These are phyloP conservation scores for Luperina testacea DNA, from an alignment of 2,888 invertebrate species.

Conservation along the genomic window DNA sequence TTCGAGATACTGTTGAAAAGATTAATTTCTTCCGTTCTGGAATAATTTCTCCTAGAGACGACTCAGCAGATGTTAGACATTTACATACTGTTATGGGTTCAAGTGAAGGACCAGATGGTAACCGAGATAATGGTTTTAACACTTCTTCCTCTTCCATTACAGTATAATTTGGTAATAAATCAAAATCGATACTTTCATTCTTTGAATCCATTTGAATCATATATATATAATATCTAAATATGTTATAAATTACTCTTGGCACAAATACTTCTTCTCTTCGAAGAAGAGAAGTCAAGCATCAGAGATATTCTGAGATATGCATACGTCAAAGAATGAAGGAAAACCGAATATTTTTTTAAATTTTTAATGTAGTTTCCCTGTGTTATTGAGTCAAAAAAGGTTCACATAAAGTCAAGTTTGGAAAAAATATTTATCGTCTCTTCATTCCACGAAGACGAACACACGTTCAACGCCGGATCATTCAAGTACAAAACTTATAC, in stretches of 20 bases:
- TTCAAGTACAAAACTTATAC: not conserved
- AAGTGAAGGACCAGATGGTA: constrained; percentile 31
- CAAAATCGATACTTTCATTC: not conserved
- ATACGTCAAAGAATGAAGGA: not conserved
- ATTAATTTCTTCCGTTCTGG: constrained; percentile 77
- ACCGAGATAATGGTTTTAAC: constrained; percentile 19
- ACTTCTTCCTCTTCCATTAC: not conserved
- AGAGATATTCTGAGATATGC: not conserved
- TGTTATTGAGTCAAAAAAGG: not conserved
- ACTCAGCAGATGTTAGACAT: constrained; percentile 73
- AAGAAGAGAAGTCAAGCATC: too few relatives aligned
- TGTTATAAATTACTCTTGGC: not conserved
- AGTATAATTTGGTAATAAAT: not conserved
- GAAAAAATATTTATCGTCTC: not conserved
- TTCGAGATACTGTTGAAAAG: constrained; percentile 78
- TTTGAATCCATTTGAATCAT: constrained; percentile 1
- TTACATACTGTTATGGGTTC: constrained; percentile 74
- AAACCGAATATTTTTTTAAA: not conserved
- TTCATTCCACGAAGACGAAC: not conserved
- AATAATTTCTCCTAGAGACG: constrained; percentile 70
- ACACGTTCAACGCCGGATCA: not conserved
- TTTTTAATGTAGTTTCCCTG: not conserved
- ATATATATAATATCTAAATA: not conserved
- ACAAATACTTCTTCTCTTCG: too few relatives aligned
- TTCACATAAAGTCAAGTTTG: not conserved